These are phyloP conservation scores for Hetaerina titia DNA, from an alignment of 2,888 invertebrate species.

Conservation along the genomic window DNA sequence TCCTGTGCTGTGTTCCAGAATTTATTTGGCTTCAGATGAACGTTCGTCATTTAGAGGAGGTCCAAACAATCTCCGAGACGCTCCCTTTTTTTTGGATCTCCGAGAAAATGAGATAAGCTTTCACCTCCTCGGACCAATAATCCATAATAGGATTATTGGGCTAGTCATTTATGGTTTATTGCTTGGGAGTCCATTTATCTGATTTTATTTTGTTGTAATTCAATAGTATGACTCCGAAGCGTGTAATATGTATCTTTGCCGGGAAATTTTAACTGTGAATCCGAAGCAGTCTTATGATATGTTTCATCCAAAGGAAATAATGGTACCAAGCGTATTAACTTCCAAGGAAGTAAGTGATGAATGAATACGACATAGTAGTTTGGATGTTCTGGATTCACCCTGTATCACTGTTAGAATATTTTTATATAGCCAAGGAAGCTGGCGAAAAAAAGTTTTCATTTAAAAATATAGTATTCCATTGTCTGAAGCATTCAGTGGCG, in stretches of 20 bases:
- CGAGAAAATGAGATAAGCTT: neutral
- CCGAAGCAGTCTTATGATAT: no score
- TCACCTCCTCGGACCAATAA: neutral
- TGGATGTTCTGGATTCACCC: no score
- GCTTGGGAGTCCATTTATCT: neutral
- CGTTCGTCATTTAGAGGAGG: neutral
- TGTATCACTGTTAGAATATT: no score
- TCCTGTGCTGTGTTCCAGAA: neutral
- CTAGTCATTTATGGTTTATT: neutral
- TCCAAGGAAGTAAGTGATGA: no score
- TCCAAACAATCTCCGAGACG: neutral
- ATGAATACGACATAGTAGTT: no score
- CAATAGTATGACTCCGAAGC: neutral
- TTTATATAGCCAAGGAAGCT: no score
- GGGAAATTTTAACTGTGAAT: neutral
- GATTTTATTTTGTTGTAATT: neutral
- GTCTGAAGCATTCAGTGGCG: no score
- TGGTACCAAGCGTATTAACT: no score
- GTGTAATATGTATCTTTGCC: neutral
- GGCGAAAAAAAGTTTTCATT: no score
- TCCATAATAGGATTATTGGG: neutral
- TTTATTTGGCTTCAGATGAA: neutral
- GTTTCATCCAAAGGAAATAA: no score
- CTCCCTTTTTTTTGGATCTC: neutral
- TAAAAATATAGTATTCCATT: no score